Evolutionary conservation across 2,797 vertebrate genomes (phyloP).

Genomic region (Cuniculus paca): DNA sequence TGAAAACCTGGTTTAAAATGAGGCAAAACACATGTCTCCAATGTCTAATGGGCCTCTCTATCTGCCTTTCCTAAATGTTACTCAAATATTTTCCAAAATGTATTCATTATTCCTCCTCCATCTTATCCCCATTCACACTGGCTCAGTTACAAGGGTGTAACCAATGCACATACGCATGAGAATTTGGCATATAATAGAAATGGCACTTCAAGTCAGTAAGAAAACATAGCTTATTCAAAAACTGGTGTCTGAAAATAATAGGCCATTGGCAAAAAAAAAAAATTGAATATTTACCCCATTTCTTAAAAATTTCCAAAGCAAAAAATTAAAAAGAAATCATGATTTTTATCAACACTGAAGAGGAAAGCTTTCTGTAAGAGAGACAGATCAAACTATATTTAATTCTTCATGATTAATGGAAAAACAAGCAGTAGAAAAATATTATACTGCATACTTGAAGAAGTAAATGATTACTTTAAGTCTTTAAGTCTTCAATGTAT

Average conservation of each 20-base stretch:
- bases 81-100: background rate
- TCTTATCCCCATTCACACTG: background rate
- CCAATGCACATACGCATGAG: background rate
- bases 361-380: background rate
- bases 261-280: background rate
- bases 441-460: background rate
- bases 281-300: background rate
- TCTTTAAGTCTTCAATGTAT: background rate
- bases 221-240: background rate
- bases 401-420: background rate
- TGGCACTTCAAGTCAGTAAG: background rate
- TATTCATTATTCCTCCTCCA: background rate
- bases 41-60: background rate
- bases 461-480: background rate
- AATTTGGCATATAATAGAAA: background rate
- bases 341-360: background rate
- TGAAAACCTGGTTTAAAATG: background rate
- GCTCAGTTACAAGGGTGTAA: background rate
- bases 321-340: background rate
- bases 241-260: conserved; percentile 42
- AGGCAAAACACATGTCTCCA: background rate
- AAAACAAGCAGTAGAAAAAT: background rate
- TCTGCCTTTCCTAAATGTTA: background rate
- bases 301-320: conserved; percentile 34
- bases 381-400: background rate